A percentile compares a stretch with the other conserved stretches of the same genome.
These are phyloP conservation scores for Noctua fimbriata DNA, from an alignment of 2,888 invertebrate genomes.

Conservation along the genomic window DNA sequence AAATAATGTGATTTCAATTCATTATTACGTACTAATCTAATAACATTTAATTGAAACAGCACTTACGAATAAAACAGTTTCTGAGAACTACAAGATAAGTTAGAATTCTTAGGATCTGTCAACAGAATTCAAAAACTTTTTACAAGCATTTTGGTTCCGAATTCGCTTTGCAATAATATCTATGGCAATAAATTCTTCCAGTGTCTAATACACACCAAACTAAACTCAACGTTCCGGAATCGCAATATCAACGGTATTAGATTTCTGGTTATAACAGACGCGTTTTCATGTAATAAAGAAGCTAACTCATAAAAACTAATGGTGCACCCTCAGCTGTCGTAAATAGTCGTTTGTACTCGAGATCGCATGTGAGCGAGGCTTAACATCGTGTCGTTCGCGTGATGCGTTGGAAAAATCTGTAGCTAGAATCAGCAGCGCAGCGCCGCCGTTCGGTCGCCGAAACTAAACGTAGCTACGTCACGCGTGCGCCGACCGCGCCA, in stretches of 20 bases:
- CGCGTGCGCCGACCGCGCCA: constrained; percentile 81
- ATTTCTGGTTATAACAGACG: constrained; percentile 49
- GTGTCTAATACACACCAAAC: constrained; percentile 33
- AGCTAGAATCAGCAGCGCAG: constrained; percentile 88
- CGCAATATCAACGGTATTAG: constrained; percentile 53
- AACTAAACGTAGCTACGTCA: constrained; percentile 84
- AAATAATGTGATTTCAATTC: neutral
- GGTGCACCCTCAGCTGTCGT: constrained; percentile 61
- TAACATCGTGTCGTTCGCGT: constrained; percentile 82
- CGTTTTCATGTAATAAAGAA: constrained; percentile 64
- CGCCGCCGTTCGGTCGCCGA: constrained; percentile 88
- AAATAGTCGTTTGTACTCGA: constrained; percentile 65
- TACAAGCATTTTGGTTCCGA: neutral
- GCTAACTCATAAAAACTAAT: constrained; percentile 64
- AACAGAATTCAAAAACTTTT: neutral
- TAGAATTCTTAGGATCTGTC: neutral
- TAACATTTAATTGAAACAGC: neutral
- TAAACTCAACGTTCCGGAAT: constrained; percentile 33
- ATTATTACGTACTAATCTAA: too few relatives aligned
- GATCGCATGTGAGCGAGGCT: constrained; percentile 78
- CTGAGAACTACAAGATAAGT: neutral
- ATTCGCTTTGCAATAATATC: neutral
- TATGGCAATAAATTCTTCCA: constrained; percentile 18
- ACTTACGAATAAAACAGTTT: neutral
- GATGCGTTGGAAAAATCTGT: constrained; percentile 89